Percentiles rank a stretch among this genome's conserved stretches.
phyloP scores from a whole-genome alignment of 2,113 vertebrate species.

The Psophia crepitans region DNA sequence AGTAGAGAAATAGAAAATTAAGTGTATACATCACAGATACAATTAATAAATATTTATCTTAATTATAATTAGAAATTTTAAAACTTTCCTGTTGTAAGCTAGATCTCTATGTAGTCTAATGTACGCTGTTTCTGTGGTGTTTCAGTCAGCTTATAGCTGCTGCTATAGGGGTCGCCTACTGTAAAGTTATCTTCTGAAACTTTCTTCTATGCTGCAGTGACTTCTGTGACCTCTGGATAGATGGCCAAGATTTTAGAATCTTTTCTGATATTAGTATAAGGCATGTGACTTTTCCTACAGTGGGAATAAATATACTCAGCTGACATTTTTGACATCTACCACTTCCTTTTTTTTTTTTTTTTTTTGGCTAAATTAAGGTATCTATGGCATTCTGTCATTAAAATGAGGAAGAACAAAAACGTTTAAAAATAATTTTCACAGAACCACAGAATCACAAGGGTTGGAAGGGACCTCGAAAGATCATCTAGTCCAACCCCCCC shows the following conservation, averaged over 20 bases:
- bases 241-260: not conserved
- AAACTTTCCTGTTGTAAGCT: not conserved
- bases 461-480: no score
- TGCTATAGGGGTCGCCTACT: not conserved
- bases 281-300: not conserved
- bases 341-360: not conserved
- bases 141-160: not conserved
- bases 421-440: not conserved
- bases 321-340: not conserved
- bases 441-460: no score
- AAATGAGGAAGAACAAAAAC: not conserved
- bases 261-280: not conserved
- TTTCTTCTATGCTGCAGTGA: not conserved
- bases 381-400: not conserved
- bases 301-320: not conserved
- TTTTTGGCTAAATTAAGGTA: not conserved
- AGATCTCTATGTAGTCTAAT: not conserved
- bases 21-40: rapidly evolving
- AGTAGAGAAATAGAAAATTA: not conserved
- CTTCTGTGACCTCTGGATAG: not conserved
- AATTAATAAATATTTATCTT: not conserved
- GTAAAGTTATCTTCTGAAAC: not conserved
- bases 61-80: not conserved
- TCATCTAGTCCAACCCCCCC: no score
- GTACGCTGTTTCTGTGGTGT: not conserved